phyloP scores from a whole-genome alignment of 1,140 invertebrate genomes.

The Steinernema khuongi region DNA sequence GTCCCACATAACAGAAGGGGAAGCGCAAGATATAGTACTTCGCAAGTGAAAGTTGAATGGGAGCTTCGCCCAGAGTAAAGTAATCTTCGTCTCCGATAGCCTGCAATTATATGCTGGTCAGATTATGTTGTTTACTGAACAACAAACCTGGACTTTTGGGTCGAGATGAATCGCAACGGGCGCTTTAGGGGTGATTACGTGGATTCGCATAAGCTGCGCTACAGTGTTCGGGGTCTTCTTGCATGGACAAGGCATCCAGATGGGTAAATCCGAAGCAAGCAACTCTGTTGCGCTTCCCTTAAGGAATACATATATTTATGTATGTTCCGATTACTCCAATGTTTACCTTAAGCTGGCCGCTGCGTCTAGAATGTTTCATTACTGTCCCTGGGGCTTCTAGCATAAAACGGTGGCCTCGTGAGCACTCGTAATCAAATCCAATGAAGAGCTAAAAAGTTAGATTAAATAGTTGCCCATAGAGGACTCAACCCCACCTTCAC shows the following conservation, averaged over 20 bases:
- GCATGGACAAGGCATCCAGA: constrained; percentile 62
- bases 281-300: constrained; percentile 35
- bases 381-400: constrained; percentile 79
- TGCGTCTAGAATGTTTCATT: constrained; percentile 69
- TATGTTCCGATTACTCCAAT: constrained; percentile 19
- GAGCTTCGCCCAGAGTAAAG: constrained; percentile 42
- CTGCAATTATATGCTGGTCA: constrained; percentile 24
- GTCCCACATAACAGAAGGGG: constrained; percentile 43
- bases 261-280: constrained; percentile 42
- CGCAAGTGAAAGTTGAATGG: constrained; percentile 40
- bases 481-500: background rate
- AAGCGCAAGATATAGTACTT: constrained; percentile 55
- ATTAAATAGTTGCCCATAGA: background rate
- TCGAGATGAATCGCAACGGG: constrained; percentile 70
- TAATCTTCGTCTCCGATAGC: constrained; percentile 29
- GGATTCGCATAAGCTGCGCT: constrained; percentile 84
- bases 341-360: constrained; percentile 68
- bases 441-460: constrained; percentile 73
- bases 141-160: constrained; percentile 41
- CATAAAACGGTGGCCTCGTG: constrained; percentile 88
- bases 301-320: constrained; percentile 29
- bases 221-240: constrained; percentile 51
- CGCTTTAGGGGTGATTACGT: constrained; percentile 83
- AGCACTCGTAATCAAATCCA: constrained; percentile 93
- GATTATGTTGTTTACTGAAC: constrained; percentile 17